phyloP scores from a whole-genome alignment of 2,797 vertebrate species.

The Zenarchopterus dispar region DNA sequence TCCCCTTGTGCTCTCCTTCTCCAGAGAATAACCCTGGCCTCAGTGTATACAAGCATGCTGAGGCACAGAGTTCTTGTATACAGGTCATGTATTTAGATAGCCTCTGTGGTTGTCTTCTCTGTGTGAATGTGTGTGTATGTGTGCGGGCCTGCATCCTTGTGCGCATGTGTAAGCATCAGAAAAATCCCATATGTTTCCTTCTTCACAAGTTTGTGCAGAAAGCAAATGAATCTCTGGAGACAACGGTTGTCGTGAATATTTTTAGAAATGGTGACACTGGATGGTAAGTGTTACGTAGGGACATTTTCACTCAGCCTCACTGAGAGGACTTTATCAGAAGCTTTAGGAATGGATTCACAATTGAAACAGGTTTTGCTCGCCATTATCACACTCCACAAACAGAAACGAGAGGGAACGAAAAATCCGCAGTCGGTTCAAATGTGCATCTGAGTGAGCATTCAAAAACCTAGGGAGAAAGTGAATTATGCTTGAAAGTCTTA shows the following conservation, averaged over 20 bases:
- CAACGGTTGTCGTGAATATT: not conserved
- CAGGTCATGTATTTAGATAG: constrained; percentile 64
- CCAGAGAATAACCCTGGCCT: constrained; percentile 67
- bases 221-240: constrained; percentile 29
- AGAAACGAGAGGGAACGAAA: not conserved
- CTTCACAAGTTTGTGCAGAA: constrained; percentile 32
- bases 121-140: constrained; percentile 29
- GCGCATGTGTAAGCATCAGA: constrained; percentile 54
- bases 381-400: not conserved
- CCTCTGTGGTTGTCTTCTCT: constrained; percentile 44
- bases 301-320: constrained; percentile 5
- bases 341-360: constrained; percentile 15
- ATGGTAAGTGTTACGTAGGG: constrained; percentile 15
- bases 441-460: not conserved
- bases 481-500: not conserved
- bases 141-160: constrained; percentile 37
- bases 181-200: constrained; percentile 12
- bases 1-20: constrained; percentile 71
- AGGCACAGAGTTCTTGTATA: constrained; percentile 67
- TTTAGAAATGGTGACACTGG: constrained; percentile 11
- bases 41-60: constrained; percentile 74
- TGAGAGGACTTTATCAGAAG: constrained; percentile 52
- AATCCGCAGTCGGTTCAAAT: not conserved
- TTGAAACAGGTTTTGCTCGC: constrained; percentile 12
- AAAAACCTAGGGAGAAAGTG: not conserved